Conservation (phyloP, 53 echinoderm and acorn worm species). For the Temnopleurus reevesii region DNA sequence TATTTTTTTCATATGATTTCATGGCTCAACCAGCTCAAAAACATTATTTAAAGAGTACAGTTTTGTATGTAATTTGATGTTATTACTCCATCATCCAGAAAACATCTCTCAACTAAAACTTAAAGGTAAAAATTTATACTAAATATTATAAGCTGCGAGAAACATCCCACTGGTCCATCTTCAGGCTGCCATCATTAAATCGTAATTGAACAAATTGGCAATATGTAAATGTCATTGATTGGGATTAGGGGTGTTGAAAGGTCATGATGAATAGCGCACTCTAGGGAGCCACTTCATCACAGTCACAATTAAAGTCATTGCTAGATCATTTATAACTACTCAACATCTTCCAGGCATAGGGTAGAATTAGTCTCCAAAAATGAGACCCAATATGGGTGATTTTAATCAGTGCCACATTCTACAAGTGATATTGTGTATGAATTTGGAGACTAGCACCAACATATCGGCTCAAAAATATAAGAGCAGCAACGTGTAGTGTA, state of each 20-base stretch:
- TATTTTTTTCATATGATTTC: neutral
- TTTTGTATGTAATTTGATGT: neutral
- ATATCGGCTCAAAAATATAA: too few species aligned
- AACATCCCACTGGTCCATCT: neutral
- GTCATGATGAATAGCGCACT: neutral
- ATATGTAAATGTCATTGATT: constrained; percentile 8
- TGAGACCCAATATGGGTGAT: too few species aligned
- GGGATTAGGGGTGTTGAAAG: neutral
- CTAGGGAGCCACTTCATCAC: neutral
- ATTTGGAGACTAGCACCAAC: too few species aligned
- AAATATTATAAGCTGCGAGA: neutral
- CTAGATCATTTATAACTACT: constrained; percentile 17
- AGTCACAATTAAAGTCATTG: constrained; percentile 26
- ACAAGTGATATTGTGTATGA: too few species aligned
- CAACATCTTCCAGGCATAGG: neutral
- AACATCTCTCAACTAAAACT: neutral
- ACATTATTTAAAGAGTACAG: neutral
- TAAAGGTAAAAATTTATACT: neutral
- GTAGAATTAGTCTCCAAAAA: too few species aligned
- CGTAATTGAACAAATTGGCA: constrained; percentile 7
- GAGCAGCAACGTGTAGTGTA: too few species aligned
- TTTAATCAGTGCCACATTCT: too few species aligned
- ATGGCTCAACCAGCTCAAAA: neutral
- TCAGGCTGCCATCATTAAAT: neutral
- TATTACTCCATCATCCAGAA: neutral